Percentiles rank a stretch among this genome's conserved stretches.
Evolutionary conservation across 2,113 vertebrate genomes (phyloP).

Genomic region (Aphelocoma coerulescens): DNA sequence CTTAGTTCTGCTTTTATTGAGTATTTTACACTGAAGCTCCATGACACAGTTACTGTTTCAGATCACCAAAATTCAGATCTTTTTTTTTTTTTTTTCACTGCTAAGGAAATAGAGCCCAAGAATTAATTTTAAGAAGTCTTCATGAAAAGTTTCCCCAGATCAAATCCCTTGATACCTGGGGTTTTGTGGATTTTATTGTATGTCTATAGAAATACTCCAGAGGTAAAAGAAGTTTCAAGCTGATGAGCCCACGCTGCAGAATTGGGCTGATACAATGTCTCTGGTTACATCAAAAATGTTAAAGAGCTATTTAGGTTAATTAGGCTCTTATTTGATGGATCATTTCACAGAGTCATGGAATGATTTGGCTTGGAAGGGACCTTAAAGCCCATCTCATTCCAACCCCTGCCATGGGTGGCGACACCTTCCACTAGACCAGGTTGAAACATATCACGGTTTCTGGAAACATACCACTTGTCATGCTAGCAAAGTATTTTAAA

Average conservation of each 20-base stretch:
- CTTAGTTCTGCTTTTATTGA: neutral
- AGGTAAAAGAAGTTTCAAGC: neutral
- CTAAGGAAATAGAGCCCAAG: neutral
- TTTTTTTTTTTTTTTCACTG: neutral
- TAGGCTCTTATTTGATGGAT: neutral
- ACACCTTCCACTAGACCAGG: neutral
- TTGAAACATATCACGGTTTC: neutral
- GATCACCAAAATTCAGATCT: neutral
- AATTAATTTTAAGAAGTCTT: neutral
- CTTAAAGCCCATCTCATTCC: neutral
- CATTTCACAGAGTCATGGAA: neutral
- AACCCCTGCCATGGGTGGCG: neutral
- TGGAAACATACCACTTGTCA: neutral
- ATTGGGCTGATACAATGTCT: neutral
- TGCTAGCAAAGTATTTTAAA: neutral
- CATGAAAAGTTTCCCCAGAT: neutral
- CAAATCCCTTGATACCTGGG: neutral
- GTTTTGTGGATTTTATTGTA: neutral
- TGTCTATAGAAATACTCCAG: rapidly evolving
- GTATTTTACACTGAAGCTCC: neutral
- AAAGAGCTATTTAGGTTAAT: neutral
- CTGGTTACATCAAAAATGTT: neutral
- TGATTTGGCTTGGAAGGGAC: neutral
- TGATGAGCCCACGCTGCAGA: neutral
- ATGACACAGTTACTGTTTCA: neutral